A percentile compares a stretch with the other conserved stretches of the same genome.
These are phyloP conservation scores for Mactromeris polynyma DNA, from an alignment of 2,888 invertebrate genomes.

Conservation along the genomic window DNA sequence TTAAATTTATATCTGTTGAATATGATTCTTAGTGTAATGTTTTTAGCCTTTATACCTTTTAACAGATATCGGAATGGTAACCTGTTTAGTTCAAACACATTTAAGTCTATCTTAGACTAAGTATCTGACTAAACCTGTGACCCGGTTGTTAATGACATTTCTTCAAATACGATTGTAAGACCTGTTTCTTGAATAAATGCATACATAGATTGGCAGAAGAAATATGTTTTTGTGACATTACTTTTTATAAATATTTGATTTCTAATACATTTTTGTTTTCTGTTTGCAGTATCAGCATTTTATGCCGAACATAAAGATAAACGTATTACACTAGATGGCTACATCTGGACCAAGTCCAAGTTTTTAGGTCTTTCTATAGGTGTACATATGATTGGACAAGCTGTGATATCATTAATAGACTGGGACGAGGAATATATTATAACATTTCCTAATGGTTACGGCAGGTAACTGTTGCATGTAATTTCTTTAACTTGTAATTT, in stretches of 20 bases:
- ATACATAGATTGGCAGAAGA: too few species aligned
- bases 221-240: not conserved
- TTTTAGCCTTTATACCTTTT: too few species aligned
- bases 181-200: too few species aligned
- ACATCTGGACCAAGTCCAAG: constrained; percentile 99
- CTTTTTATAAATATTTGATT: not conserved
- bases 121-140: too few species aligned
- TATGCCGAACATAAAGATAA: constrained; percentile 98
- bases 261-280: not conserved
- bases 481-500: too few species aligned
- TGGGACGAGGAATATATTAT: constrained; percentile 97
- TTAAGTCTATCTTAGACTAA: too few species aligned
- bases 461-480: constrained; percentile 90
- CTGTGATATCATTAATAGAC: constrained; percentile 95
- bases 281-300: constrained; percentile 95
- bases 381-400: constrained; percentile 97
- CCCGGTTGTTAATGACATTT: too few species aligned
- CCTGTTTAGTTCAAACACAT: too few species aligned
- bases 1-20: too few species aligned
- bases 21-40: too few species aligned
- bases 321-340: constrained; percentile 96
- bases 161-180: too few species aligned
- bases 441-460: constrained; percentile 99
- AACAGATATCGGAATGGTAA: too few species aligned
- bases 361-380: constrained; percentile 98